Conservation (phyloP, 2,888 invertebrate species). For the Lumbricus terrestris region DNA sequence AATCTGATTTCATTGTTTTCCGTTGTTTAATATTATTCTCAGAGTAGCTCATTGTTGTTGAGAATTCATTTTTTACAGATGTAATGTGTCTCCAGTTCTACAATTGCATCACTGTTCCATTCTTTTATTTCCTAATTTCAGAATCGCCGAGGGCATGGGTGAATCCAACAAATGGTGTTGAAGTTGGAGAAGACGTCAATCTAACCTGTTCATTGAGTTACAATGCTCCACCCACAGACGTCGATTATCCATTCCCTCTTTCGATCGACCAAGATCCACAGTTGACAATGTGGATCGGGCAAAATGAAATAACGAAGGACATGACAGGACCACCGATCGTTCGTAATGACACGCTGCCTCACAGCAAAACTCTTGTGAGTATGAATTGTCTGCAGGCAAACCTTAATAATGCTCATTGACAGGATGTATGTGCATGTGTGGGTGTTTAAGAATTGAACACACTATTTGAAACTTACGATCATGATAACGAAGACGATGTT, state of each 20-base stretch:
- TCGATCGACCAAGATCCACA: not conserved
- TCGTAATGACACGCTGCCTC: not conserved
- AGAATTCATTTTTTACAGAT: too few species aligned
- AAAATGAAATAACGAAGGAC: not conserved
- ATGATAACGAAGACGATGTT: too few species aligned
- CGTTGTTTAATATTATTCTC: too few species aligned
- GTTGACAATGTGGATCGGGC: not conserved
- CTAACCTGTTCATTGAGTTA: not conserved
- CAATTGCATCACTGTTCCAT: too few species aligned
- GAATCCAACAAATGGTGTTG: not conserved
- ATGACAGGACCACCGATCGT: not conserved
- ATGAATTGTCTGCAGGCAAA: not conserved
- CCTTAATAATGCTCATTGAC: too few species aligned
- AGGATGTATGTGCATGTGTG: too few species aligned
- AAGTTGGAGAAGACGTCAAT: not conserved
- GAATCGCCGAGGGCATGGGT: not conserved
- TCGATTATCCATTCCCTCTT: not conserved
- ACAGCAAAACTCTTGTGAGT: constrained; percentile 9
- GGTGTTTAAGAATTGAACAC: too few species aligned
- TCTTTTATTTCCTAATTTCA: not conserved
- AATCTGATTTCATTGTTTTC: too few species aligned
- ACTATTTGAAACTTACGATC: too few species aligned
- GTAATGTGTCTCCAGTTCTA: too few species aligned
- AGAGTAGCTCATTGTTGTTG: too few species aligned
- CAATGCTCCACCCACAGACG: not conserved